Evolutionary conservation across 2,888 invertebrate species (phyloP), one percentile per base, ranked within the genome.

Genomic region (Erebia aethiops): DNA sequence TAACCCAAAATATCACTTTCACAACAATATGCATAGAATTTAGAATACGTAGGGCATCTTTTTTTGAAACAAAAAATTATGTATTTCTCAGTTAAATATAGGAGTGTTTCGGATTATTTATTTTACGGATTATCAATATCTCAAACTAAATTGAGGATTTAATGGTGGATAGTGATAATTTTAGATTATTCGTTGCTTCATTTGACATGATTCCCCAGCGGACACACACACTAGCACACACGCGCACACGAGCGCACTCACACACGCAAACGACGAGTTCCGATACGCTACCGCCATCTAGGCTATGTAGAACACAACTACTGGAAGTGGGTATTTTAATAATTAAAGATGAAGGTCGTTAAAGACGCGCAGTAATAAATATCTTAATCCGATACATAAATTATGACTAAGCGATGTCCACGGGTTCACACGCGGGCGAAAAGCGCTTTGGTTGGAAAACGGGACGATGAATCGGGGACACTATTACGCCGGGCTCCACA

Each of bases 381-480:
- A 74, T 70, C 72, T 74, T 70, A 74, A 68, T 16, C 10, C 60
- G 58, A 73, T 69, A 76, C 54, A 77, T 78, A 77, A 77, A 75
- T 74, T 79, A 78, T 78, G 78, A 79, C 79, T 80, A 78, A 69
- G 71, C 71, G 70, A 62, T 57, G 74, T 74, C 75, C 71, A 21
- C 16, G 9, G 68, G 74, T 72, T 61, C 21, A 66, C 67, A 66
- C 64, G 66, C 62, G 71, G 68, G 70, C 69, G 74, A 49, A 43
- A 66, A 71, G 72, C 71, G 70, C 75, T 74, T 74, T 73, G 75
- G 75, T 75, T 72, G 63, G 56, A 67, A 56, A 58, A 9, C 9
- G 18, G n/a, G n/a, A n/a, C n/a, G n/a, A n/a, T n/a, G n/a, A n/a
- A n/a, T n/a, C n/a, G n/a, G 1, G 10, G 10, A 18, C 21, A 57